phyloP scores from a whole-genome alignment of 1,140 invertebrate genomes.

The Penaeus japonicus region DNA sequence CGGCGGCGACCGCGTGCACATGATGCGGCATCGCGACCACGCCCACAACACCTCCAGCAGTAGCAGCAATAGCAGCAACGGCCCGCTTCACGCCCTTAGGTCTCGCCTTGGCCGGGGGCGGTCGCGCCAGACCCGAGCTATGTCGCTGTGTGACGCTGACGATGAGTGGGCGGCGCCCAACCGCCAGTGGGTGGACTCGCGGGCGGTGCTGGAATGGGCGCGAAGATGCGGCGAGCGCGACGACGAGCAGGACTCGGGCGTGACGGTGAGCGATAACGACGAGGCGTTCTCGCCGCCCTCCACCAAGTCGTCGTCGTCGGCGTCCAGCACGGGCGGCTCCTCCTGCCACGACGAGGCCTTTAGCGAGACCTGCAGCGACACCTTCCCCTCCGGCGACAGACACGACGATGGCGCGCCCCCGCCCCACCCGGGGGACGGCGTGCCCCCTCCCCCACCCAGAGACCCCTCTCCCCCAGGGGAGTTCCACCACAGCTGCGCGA shows the following conservation, averaged over 20 bases:
- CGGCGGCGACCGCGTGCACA: constrained; percentile 17
- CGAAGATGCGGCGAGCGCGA: constrained; percentile 48
- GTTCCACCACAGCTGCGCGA: background rate
- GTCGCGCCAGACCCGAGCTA: constrained; percentile 32
- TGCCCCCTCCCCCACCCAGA: constrained; percentile 25
- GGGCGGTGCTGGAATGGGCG: constrained; percentile 57
- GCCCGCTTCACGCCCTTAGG: constrained; percentile 43
- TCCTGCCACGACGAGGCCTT: constrained; percentile 56
- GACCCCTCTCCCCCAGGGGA: background rate
- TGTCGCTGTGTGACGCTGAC: constrained; percentile 52
- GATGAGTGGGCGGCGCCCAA: constrained; percentile 53
- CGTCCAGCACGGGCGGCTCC: background rate
- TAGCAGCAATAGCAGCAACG: background rate
- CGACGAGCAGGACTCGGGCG: constrained; percentile 54
- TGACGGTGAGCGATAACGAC: constrained; percentile 55
- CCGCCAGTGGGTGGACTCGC: constrained; percentile 51
- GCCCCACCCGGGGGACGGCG: background rate
- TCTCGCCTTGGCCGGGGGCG: constrained; percentile 33
- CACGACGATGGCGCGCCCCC: background rate
- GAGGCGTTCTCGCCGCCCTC: constrained; percentile 22
- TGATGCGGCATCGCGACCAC: constrained; percentile 19
- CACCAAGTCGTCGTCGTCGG: constrained; percentile 22
- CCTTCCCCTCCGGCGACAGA: background rate
- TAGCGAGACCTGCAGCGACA: constrained; percentile 52
- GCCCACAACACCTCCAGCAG: background rate